Evolutionary conservation across 2,888 invertebrate genomes (phyloP), one percentile per base, ranked within the genome.

Genomic region (Thumatha senex): DNA sequence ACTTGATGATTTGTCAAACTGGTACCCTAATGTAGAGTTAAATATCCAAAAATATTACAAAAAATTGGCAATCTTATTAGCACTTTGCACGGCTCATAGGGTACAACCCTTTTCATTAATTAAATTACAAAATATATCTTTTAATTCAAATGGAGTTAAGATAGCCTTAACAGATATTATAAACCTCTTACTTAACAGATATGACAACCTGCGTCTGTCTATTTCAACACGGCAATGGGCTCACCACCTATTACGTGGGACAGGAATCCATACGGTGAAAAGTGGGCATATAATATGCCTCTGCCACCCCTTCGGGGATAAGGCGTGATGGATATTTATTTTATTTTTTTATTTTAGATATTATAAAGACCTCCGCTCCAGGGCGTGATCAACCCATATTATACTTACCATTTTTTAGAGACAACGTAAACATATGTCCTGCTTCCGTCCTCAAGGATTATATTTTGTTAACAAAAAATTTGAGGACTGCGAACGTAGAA

Each of bases 1-100:
- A 3, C 41, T 73, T 18, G 48, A 67, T 40, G 41, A 40, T 18
- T n/a, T 71, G 12, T 35, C 55, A 0, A 33, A 42, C 1, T 68
- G 64, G 69, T 50, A 40, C 4, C 70, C 69, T 0, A 58, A 69
- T 45, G 42, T n/a, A 1, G 8, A 36, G 1, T 11, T 71, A 0
- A 2, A 12, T 0, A n/a, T 70, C 14, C 58, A 55, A n/a, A 57
- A 59, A 14, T 14, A 69, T 0, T 63, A 62, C 0, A 70, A 70
- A 40, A 70, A 72, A 40, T 12, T 70, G 15, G 35, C 38, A 1
- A 52, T 55, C n/a, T 44, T 72, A n/a, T 47, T 70, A 7, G 69
- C 66, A 3, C 8, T 72, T 1, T 64, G 65, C 11, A 47, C 47
- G n/a, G 29, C 40, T 5, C 42, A 51, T 9, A 30, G 51, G 8